Base-by-base conservation (phyloP, 2,888 invertebrate species). In the Ectemnius lituratus region DNA sequence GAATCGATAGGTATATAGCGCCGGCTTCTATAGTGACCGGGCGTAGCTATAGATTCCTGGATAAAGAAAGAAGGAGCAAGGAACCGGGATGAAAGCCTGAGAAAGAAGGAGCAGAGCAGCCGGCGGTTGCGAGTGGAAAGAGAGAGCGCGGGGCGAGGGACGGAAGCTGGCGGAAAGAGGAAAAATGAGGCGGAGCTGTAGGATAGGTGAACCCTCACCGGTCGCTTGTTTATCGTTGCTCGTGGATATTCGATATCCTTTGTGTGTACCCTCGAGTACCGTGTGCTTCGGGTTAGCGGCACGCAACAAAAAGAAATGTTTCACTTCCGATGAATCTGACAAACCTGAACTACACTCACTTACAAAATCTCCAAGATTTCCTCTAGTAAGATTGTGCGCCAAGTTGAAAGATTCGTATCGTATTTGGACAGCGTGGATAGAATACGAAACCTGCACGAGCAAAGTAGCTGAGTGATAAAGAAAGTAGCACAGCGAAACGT, bases 191-290 rank as follows among this genome's bases (percentile, higher is more conserved):
- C 71, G 72, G 73, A 73, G 62, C 62, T 28, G 57, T 68, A 67
- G 66, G 74, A 80, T 79, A 76, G 68, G 67, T 70, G 74, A 79
- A 78, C 76, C 79, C 78, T 79, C 72, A 75, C 70, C 78, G 85
- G 14, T 71, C 75, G 75, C 71, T 70, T 66, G 76, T 82, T 70
- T 75, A 69, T 71, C 78, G 73, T 73, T 73, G 71, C 69, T 78
- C 72, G 69, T 79, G 86, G 87, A 88, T 85, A 89, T 85, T 88
- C 85, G 86, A 89, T 89, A 89, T 84, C 84, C 84, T 75, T 67
- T 74, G 69, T 72, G 69, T 72, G 69, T 72, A 80, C 76, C 70
- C 73, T 18, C 73, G 67, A 74, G 76, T 69, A 78, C 75, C 73
- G 61, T 61, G 14, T 23, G 14, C 64, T 67, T 52, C 62, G 61